phyloP scores from a whole-genome alignment of 2,113 vertebrate genomes.

The Labeo catla region DNA sequence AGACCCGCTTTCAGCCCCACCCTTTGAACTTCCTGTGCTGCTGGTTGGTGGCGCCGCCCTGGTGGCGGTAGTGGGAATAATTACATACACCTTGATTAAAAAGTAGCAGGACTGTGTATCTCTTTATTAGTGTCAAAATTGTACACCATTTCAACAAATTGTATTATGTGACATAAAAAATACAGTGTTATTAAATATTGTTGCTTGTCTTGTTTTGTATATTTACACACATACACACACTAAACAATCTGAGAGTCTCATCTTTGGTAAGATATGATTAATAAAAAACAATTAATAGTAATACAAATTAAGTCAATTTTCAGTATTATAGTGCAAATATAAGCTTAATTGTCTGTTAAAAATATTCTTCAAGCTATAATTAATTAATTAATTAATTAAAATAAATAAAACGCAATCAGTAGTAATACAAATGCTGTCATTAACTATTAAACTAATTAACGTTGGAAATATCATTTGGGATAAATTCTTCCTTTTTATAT shows the following conservation, averaged over 20 bases:
- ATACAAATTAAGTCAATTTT: too few relatives aligned
- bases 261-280: too few relatives aligned
- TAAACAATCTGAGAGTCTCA: neutral
- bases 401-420: too few relatives aligned
- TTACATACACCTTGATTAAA: constrained; percentile 81
- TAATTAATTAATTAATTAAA: too few relatives aligned
- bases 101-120: constrained; percentile 74
- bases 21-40: constrained; percentile 75
- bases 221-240: neutral
- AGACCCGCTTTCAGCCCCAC: constrained; percentile 55
- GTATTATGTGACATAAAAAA: neutral
- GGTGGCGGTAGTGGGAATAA: constrained; percentile 82
- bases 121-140: neutral
- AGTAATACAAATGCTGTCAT: neutral
- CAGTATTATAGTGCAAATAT: too few relatives aligned
- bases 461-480: neutral
- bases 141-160: neutral
- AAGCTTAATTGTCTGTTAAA: too few relatives aligned
- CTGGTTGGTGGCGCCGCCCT: constrained; percentile 86
- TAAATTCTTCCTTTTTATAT: neutral
- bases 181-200: neutral
- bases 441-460: neutral
- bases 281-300: too few relatives aligned
- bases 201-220: neutral
- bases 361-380: too few relatives aligned